Evolutionary conservation across 2,797 vertebrate genomes (phyloP).

Genomic region (Dendrocincla tyrannina): DNA sequence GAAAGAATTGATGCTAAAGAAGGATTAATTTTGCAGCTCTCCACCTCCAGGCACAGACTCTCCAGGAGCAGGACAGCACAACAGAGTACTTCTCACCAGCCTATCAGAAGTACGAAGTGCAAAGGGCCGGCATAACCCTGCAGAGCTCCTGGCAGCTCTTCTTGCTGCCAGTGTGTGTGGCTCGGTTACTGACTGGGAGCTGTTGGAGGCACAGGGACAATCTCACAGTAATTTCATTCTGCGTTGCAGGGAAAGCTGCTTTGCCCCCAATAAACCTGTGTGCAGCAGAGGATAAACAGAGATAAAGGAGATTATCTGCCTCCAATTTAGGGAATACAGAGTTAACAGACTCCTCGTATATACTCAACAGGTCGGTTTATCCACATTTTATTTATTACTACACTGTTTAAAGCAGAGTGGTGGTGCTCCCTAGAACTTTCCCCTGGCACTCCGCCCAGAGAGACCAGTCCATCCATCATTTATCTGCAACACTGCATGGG

Average conservation of each 20-base stretch:
- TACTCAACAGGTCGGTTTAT: background rate
- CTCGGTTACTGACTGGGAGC: background rate
- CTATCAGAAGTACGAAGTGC: background rate
- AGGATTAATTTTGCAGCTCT: background rate
- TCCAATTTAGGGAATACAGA: background rate
- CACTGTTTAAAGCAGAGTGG: background rate
- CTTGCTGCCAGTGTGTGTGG: background rate
- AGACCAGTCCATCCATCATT: background rate
- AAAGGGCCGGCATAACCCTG: accelerated
- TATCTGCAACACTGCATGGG: background rate
- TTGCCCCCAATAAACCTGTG: background rate
- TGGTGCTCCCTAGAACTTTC: background rate
- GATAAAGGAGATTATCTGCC: conserved; percentile 31
- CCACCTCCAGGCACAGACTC: accelerated
- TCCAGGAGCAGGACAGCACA: background rate
- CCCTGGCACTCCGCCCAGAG: background rate
- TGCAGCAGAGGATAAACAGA: background rate
- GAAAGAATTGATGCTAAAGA: background rate
- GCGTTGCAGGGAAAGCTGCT: background rate
- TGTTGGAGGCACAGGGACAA: background rate
- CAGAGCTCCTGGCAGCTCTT: background rate
- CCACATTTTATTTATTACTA: background rate
- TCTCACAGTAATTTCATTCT: background rate
- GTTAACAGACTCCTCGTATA: background rate
- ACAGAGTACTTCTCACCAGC: background rate